A percentile compares a stretch with the other conserved stretches of the same genome.
These are phyloP conservation scores for Acanthacorydalis orientalis DNA, from an alignment of 2,888 invertebrate species.

Conservation along the genomic window DNA sequence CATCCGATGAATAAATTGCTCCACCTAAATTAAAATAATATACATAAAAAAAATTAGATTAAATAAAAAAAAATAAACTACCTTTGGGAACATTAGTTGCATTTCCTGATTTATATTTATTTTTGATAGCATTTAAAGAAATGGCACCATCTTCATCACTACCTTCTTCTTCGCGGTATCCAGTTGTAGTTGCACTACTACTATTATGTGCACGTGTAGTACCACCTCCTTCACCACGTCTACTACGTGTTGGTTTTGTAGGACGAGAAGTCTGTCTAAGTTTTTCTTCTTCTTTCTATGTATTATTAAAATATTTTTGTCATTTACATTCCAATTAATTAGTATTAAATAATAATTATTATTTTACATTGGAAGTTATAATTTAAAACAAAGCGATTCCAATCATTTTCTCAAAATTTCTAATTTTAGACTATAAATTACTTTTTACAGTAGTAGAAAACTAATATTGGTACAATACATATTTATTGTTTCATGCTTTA, in stretches of 20 bases:
- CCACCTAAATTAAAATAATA: conserved; percentile 27
- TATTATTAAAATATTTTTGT: background rate
- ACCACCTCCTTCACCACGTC: conserved; percentile 21
- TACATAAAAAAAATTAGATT: background rate
- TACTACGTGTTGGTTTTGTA: conserved; percentile 33
- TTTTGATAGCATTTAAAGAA: conserved; percentile 87
- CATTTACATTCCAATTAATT: no score
- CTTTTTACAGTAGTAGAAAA: no score
- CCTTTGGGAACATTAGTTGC: conserved; percentile 25
- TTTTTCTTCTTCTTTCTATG: conserved; percentile 90
- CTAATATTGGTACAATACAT: no score
- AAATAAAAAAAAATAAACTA: conserved; percentile 12
- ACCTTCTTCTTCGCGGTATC: conserved; percentile 57
- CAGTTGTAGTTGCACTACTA: conserved; percentile 25
- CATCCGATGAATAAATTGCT: conserved; percentile 79
- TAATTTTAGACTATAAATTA: no score
- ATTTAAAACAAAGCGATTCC: no score
- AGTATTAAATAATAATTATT: no score
- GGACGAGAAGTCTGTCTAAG: conserved; percentile 70
- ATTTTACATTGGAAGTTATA: no score
- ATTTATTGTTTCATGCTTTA: no score
- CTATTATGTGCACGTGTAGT: conserved; percentile 21
- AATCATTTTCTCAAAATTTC: no score
- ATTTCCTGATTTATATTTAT: conserved; percentile 64
- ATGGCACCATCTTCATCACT: conserved; percentile 90